Percentiles rank a stretch among this genome's conserved stretches.
phyloP scores from a whole-genome alignment of 2,888 invertebrate genomes.

The Pachliopta kotzebuea region DNA sequence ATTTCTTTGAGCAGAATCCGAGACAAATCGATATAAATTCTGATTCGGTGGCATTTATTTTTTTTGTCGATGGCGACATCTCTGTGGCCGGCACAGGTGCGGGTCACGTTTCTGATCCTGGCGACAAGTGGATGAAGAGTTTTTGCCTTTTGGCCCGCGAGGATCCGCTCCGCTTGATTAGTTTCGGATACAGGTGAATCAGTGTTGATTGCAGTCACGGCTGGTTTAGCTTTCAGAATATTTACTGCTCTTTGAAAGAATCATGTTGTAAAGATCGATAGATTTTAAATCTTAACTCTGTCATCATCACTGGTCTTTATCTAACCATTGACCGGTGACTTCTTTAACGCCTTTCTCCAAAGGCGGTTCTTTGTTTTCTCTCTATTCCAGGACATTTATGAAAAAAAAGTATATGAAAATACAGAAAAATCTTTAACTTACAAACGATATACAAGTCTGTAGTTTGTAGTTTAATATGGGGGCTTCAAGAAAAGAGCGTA shows the following conservation, averaged over 20 bases:
- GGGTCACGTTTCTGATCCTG: slow-evolving; percentile 38
- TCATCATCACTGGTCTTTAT: background rate
- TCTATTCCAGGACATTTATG: no score
- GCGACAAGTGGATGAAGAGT: slow-evolving; percentile 33
- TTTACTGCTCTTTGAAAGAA: background rate
- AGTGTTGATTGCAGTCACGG: slow-evolving; percentile 42
- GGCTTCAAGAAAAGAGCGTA: no score
- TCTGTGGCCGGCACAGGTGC: slow-evolving; percentile 34
- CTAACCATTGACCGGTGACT: no score
- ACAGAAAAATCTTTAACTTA: no score
- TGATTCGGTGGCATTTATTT: slow-evolving; percentile 22
- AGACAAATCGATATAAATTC: slow-evolving; percentile 26
- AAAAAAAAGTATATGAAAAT: no score
- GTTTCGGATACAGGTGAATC: slow-evolving; percentile 67
- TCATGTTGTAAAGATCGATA: background rate
- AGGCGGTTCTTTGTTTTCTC: no score
- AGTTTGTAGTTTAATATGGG: no score
- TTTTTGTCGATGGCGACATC: slow-evolving; percentile 29
- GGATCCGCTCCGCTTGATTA: slow-evolving; percentile 43
- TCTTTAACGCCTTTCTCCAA: no score
- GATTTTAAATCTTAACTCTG: background rate
- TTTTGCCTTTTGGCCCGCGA: slow-evolving; percentile 34
- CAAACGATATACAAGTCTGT: no score
- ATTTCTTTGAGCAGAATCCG: slow-evolving; percentile 1
- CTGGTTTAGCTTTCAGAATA: slow-evolving; percentile 8